Evolutionary conservation across 1,140 invertebrate species (phyloP).

Genomic region (Tetraneura akinire): DNA sequence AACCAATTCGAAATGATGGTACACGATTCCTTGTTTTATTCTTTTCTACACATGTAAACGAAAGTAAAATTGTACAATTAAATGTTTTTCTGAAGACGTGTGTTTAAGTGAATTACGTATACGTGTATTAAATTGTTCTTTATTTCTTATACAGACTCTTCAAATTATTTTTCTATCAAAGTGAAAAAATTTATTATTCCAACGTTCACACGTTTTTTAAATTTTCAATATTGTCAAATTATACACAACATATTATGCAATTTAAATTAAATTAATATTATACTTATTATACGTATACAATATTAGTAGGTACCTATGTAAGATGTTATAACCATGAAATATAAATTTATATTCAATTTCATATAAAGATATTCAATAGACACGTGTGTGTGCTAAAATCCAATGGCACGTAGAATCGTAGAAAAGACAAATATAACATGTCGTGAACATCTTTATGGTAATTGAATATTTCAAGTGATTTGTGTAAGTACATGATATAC

Average conservation of each 20-base stretch:
- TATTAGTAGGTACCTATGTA: too few relatives aligned
- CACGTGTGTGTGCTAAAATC: background rate
- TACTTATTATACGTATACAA: too few relatives aligned
- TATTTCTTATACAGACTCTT: background rate
- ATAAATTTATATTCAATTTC: too few relatives aligned
- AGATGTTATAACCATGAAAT: background rate
- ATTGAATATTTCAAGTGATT: constrained; percentile 46
- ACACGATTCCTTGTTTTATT: background rate
- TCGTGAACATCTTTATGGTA: constrained; percentile 7
- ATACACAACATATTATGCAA: too few relatives aligned
- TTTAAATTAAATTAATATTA: background rate
- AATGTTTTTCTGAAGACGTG: constrained; percentile 1
- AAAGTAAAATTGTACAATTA: constrained; percentile 16
- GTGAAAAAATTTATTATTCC: too few relatives aligned
- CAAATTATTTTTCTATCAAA: background rate
- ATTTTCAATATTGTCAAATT: background rate
- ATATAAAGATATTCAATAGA: background rate
- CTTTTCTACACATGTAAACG: background rate
- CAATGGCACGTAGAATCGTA: background rate
- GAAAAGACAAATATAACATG: constrained; percentile 7
- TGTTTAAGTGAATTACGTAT: background rate
- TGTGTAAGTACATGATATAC: background rate
- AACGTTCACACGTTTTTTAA: background rate
- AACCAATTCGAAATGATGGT: background rate
- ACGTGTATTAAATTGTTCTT: background rate